Conservation (phyloP, 2,113 vertebrate genomes). For the Notothenia rossii region DNA sequence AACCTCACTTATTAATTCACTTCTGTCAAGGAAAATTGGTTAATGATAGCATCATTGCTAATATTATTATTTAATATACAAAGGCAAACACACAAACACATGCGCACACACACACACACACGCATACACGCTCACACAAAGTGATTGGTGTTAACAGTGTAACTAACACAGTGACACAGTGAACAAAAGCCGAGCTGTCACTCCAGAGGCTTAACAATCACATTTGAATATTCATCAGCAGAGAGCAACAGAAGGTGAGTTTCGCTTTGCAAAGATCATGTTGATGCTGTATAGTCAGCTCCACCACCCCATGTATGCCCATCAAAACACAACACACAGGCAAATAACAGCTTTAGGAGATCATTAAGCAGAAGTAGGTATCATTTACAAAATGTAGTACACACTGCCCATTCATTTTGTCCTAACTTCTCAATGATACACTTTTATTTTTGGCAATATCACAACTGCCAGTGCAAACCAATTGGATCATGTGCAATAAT, state of each 20-base stretch:
- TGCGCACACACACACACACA: slow-evolving; percentile 1
- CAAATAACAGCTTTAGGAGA: not conserved
- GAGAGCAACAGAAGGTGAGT: slow-evolving; percentile 58
- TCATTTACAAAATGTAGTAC: not conserved
- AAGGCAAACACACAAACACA: slow-evolving; percentile 18
- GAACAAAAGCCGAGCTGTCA: slow-evolving; percentile 78
- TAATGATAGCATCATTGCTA: slow-evolving; percentile 37
- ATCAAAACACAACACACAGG: not conserved
- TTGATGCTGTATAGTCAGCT: slow-evolving; percentile 35
- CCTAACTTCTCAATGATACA: not conserved
- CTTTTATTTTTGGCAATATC: no score
- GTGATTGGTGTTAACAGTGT: slow-evolving; percentile 50
- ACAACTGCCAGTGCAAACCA: no score
- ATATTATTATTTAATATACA: not conserved
- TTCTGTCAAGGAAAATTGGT: not conserved
- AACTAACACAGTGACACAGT: slow-evolving; percentile 52
- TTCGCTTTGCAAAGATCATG: slow-evolving; percentile 32
- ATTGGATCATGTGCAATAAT: no score
- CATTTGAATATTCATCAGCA: slow-evolving; percentile 74
- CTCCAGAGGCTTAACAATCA: slow-evolving; percentile 48
- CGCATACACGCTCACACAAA: not conserved
- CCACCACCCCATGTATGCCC: not conserved
- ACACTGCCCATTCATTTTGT: not conserved
- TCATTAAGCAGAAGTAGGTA: not conserved
- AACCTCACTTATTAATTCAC: slow-evolving; percentile 6